Percentiles rank a stretch among this genome's conserved stretches.
Conservation (phyloP, 2,888 invertebrate genomes). For the Amiota communis region DNA sequence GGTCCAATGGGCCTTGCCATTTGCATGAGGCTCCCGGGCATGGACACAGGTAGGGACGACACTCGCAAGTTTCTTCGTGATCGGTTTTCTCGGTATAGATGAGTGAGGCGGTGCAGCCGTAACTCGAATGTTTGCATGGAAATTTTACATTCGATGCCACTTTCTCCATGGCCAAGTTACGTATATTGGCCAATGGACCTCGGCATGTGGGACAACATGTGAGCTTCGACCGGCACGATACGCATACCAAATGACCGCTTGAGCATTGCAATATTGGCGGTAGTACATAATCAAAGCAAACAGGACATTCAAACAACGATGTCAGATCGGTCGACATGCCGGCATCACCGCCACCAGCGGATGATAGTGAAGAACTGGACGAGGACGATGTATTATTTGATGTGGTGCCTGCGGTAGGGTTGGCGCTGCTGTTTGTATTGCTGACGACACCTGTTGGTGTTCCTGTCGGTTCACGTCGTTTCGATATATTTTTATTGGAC, state of each 20-base stretch:
- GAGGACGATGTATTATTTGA: slow-evolving; percentile 73
- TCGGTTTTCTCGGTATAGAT: slow-evolving; percentile 98
- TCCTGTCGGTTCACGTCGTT: slow-evolving; percentile 71
- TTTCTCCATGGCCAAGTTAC: slow-evolving; percentile 99
- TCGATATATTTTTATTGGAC: slow-evolving; percentile 73
- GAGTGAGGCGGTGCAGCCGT: slow-evolving; percentile 93
- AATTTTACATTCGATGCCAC: slow-evolving; percentile 99
- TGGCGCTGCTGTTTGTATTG: slow-evolving; percentile 37
- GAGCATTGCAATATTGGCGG: slow-evolving; percentile 99
- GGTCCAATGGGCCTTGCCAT: slow-evolving; percentile 98
- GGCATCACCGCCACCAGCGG: slow-evolving; percentile 73
- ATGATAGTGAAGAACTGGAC: slow-evolving; percentile 72
- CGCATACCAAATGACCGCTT: slow-evolving; percentile 98
- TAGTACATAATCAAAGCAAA: slow-evolving; percentile 99
- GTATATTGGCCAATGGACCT: slow-evolving; percentile 95
- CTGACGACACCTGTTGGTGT: slow-evolving; percentile 52
- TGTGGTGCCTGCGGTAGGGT: slow-evolving; percentile 59
- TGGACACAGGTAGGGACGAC: slow-evolving; percentile 97
- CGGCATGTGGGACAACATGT: slow-evolving; percentile 98
- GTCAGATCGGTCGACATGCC: slow-evolving; percentile 89
- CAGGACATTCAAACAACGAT: slow-evolving; percentile 94
- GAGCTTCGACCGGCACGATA: slow-evolving; percentile 96
- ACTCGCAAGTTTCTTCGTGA: slow-evolving; percentile 99
- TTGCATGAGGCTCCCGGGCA: slow-evolving; percentile 99
- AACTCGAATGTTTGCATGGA: slow-evolving; percentile 97